phyloP scores from a whole-genome alignment of 2,888 invertebrate genomes.

The Zaprionus bogoriensis region DNA sequence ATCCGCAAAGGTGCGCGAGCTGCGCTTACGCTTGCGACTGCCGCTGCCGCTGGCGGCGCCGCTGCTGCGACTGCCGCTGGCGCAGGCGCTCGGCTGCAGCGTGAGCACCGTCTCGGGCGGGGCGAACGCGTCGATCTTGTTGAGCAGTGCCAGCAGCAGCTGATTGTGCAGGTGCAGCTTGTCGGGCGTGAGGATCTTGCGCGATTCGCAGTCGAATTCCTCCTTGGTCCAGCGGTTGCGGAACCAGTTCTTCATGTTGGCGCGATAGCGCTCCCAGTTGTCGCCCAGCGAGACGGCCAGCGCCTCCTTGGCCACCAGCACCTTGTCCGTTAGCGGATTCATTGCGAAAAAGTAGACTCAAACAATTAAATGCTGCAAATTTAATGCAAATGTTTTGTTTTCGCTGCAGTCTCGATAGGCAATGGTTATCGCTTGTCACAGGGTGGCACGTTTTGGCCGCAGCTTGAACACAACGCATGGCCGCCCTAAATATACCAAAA shows the following conservation, averaged over 20 bases:
- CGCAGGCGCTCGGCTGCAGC: conserved; percentile 26
- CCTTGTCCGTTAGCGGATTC: conserved; percentile 75
- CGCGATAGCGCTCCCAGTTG: conserved; percentile 88
- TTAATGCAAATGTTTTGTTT: conserved; percentile 7
- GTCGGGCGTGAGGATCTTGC: conserved; percentile 88
- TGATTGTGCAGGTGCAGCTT: conserved; percentile 93
- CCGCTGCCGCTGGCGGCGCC: conserved; percentile 52
- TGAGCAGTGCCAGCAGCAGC: conserved; percentile 90
- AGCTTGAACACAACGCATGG: no score
- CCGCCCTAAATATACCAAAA: no score
- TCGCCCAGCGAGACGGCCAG: conserved; percentile 85
- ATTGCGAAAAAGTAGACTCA: conserved; percentile 44
- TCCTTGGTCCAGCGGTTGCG: conserved; percentile 90
- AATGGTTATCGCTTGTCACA: no score
- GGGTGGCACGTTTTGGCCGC: no score
- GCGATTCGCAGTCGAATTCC: conserved; percentile 91
- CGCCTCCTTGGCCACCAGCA: conserved; percentile 77
- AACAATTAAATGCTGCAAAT: background rate
- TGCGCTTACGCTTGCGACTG: conserved; percentile 84
- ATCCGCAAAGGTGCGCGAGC: conserved; percentile 84
- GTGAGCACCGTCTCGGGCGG: conserved; percentile 53
- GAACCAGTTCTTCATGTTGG: conserved; percentile 90
- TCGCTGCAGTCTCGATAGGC: no score
- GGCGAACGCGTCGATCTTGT: conserved; percentile 86
- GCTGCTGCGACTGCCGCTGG: conserved; percentile 23